Conservation (phyloP, 2,797 vertebrate species). For the Philypnodon macrostomus region DNA sequence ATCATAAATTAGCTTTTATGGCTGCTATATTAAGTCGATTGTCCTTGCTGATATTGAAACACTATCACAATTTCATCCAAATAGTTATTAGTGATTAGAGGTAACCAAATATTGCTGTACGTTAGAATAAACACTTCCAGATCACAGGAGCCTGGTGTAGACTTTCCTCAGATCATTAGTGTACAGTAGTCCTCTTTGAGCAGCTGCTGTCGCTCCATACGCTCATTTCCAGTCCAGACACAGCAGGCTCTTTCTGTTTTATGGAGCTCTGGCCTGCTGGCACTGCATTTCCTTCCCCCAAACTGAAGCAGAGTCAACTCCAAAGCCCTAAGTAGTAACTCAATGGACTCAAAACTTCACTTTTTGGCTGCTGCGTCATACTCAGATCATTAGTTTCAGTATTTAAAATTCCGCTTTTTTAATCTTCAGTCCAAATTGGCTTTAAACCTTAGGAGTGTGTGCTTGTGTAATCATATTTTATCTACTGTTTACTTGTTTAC, state of each 20-base stretch:
- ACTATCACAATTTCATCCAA: constrained; percentile 7
- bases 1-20: not conserved
- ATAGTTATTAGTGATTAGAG: constrained; percentile 15
- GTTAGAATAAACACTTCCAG: constrained; percentile 19
- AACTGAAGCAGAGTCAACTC: constrained; percentile 40
- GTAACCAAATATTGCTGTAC: constrained; percentile 31
- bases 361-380: constrained; percentile 13
- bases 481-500: constrained; percentile 28
- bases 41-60: constrained; percentile 18
- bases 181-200: constrained; percentile 48
- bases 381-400: constrained; percentile 39
- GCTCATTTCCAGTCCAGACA: constrained; percentile 31
- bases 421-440: constrained; percentile 39
- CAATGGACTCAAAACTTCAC: constrained; percentile 17
- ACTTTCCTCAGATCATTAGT: constrained; percentile 29
- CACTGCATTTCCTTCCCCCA: constrained; percentile 54
- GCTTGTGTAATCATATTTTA: constrained; percentile 20
- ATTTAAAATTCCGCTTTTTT: constrained; percentile 39
- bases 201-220: constrained; percentile 29
- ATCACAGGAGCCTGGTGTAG: constrained; percentile 2
- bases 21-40: constrained; percentile 6
- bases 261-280: constrained; percentile 51
- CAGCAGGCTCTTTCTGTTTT: constrained; percentile 56
- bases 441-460: constrained; percentile 16
- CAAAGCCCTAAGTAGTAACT: constrained; percentile 24